phyloP scores from a whole-genome alignment of 1,140 invertebrate genomes.

The Nylanderia fulva region DNA sequence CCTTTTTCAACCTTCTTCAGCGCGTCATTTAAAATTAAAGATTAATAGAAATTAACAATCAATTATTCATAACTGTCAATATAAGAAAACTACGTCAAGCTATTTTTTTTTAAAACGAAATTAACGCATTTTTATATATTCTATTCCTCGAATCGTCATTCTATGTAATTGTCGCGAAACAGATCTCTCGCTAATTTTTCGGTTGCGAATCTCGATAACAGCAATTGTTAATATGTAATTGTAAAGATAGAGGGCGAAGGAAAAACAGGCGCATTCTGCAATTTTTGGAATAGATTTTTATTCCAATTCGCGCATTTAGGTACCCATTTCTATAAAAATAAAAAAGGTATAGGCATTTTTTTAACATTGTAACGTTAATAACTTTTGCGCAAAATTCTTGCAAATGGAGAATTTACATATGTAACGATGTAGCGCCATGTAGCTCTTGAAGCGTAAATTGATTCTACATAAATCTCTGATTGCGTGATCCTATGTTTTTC shows the following conservation, averaged over 20 bases:
- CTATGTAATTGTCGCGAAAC: no score
- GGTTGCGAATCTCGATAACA: no score
- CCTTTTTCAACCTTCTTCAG: no score
- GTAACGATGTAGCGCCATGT: neutral
- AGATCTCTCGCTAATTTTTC: no score
- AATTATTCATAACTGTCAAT: no score
- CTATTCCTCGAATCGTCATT: no score
- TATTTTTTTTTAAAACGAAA: no score
- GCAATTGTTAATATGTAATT: no score
- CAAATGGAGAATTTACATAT: slow-evolving; percentile 24
- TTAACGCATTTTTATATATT: no score
- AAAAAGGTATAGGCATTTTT: neutral
- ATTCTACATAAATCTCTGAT: slow-evolving; percentile 23
- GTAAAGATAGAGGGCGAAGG: neutral
- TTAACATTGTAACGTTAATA: slow-evolving; percentile 1
- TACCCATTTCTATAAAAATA: neutral
- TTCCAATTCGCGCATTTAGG: neutral
- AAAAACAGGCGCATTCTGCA: neutral
- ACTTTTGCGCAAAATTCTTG: slow-evolving; percentile 7
- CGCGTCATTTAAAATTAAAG: no score
- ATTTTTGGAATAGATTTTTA: slow-evolving; percentile 14
- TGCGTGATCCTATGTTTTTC: neutral
- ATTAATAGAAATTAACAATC: no score
- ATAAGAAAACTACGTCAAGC: no score
- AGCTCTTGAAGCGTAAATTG: slow-evolving; percentile 7